Evolutionary conservation across 2,797 vertebrate species (phyloP), one percentile per base, ranked within the genome.

Genomic region (Oryzias dopingdopingensis): DNA sequence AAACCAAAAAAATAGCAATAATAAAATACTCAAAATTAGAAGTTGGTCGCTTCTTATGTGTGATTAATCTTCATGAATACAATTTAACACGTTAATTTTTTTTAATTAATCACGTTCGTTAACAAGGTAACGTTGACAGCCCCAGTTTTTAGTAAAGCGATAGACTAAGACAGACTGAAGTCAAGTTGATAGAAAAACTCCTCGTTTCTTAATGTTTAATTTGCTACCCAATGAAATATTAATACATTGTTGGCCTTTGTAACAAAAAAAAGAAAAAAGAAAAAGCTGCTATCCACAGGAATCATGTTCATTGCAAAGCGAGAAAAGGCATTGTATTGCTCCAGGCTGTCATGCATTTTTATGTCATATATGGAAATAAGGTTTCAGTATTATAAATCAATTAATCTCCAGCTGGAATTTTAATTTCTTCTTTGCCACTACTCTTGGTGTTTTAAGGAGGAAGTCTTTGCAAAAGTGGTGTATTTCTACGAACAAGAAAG

Each of bases 401-500:
- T 29, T 49, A 17, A 3, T 0, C 4, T 42, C 4, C 15, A 54
- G 51, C 37, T 42, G 43, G 40, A 42, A 26, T 14, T 59, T 69
- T 49, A 1, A 41, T 53, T 22, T 49, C 15, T 47, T 46, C 8
- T 8, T 45, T 42, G 4, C 0, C 14, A n/a, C 48, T 40, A 18
- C 7, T 45, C 18, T 45, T 17, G 4, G 8, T 45, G 6, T 45
- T 13, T 45, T 20, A 8, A 17, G 16, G 7, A 17, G 4, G 6
- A 2, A 17, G 16, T 44, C 42, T 67, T 70, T 70, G 72, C 67
- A 49, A 50, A 73, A 54, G 60, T 37, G 32, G 32, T 51, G 18
- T 4, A 55, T 65, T 73, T 74, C 74, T 71, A 53, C 24, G 74
- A 85, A 78, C 68, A 74, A 81, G 81, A 83, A 78, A 88, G 85